Percentiles rank a stretch among this genome's conserved stretches.
Conservation (phyloP, 2,113 vertebrate genomes). For the Manacus vitellinus region DNA sequence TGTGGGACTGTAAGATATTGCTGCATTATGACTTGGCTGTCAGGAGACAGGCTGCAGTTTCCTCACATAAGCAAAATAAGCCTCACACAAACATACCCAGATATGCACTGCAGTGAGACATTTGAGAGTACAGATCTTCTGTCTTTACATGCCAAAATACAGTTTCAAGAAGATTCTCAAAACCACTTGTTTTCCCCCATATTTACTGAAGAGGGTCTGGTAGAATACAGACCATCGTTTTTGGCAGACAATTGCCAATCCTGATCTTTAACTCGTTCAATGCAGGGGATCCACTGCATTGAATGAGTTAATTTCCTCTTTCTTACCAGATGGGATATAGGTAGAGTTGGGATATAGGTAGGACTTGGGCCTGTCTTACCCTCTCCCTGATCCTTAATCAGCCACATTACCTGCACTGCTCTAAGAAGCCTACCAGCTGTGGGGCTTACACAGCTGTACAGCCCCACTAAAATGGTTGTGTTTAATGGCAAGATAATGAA, state of each 20-base stretch:
- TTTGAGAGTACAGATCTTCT: background rate
- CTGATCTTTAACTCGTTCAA: background rate
- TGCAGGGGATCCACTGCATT: background rate
- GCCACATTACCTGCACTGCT: background rate
- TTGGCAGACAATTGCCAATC: background rate
- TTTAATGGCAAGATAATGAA: background rate
- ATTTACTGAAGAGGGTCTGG: background rate
- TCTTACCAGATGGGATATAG: background rate
- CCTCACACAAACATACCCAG: background rate
- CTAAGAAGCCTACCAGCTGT: background rate
- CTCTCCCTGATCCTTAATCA: background rate
- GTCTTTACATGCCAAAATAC: background rate
- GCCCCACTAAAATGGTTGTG: background rate
- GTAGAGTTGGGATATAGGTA: background rate
- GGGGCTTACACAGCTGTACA: background rate
- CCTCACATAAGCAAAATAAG: background rate
- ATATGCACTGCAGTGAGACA: background rate
- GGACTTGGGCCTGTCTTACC: background rate
- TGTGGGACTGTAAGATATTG: background rate
- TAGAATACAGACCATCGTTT: background rate
- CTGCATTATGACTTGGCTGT: background rate
- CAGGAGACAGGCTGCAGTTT: background rate
- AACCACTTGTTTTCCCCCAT: background rate
- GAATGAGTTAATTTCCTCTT: background rate
- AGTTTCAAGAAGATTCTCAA: background rate